A percentile compares a stretch with the other conserved stretches of the same genome.
phyloP scores from a whole-genome alignment of 2,797 vertebrate species.

The Mormyrops attenuatus region DNA sequence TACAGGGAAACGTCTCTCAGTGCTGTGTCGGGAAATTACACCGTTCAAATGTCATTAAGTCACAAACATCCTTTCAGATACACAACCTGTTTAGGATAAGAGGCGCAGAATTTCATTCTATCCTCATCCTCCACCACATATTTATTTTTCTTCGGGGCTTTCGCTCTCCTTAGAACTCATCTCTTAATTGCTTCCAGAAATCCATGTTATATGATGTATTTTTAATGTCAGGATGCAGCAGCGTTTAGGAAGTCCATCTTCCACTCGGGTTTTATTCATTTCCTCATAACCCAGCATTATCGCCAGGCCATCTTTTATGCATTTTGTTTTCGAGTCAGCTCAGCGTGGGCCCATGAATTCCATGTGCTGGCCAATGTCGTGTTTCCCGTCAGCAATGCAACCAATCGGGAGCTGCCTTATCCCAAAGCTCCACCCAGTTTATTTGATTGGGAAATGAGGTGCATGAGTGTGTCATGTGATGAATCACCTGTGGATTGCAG shows the following conservation, averaged over 20 bases:
- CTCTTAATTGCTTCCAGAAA: background rate
- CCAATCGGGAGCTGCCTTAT: background rate
- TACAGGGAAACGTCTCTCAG: background rate
- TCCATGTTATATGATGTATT: background rate
- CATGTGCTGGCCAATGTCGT: background rate
- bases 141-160: background rate
- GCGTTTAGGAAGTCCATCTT: background rate
- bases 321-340: background rate
- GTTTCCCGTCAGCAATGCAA: background rate
- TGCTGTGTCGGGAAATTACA: background rate
- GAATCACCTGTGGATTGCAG: background rate
- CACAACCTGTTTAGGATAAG: constrained; percentile 7
- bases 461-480: background rate
- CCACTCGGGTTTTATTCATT: background rate
- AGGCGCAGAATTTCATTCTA: background rate
- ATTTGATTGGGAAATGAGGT: background rate
- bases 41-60: constrained; percentile 1
- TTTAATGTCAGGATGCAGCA: background rate
- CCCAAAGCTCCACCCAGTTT: background rate
- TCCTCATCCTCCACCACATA: background rate
- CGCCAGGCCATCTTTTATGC: background rate
- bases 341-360: background rate
- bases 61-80: background rate
- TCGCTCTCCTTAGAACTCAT: background rate
- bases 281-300: background rate